Evolutionary conservation across 2,797 vertebrate genomes (phyloP), one percentile per base, ranked within the genome.

Genomic region (Phrynocephalus forsythii): DNA sequence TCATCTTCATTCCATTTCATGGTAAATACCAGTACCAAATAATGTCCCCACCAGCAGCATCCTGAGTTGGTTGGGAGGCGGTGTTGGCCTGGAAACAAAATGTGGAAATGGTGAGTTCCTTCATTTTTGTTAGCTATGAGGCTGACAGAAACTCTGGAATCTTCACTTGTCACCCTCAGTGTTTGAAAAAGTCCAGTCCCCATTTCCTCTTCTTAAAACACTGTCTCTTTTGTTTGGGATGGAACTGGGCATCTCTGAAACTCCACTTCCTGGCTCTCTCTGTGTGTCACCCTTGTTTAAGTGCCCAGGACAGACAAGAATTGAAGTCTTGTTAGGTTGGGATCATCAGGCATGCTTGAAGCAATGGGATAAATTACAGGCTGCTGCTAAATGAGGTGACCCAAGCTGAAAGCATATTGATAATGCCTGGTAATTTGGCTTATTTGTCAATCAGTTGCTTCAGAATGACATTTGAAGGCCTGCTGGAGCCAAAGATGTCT

Each of bases 341-440:
- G 88, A 81, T 68, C 44, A 87, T 91, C 75, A 56, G 0, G 0
- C 3, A 84, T 83, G 84, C 92, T 48, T 89, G 28, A 88, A 86
- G 86, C 75, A 68, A 3, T 26, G 38, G 84, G 86, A 82, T 85
- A 84, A 89, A 91, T 86, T 33, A 48, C 5, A 0, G 63, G 77
- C 85, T 80, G 73, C 22, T 91, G 68, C 81, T 79, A 52, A 93
- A 88, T 81, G 87, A 85, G 84, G 66, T 87, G 89, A 93, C 73
- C 30, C 68, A 30, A 88, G 82, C 88, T 92, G 79, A 33, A 85
- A 91, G 83, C 60, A 30, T 92, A 67, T 91, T 89, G 88, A 68
- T 91, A 87, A 44, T 85, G 83, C 91, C 92, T 86, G 90, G 79
- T 91, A 22, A 33, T 85, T 90, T 88, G 88, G n/a, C 83, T 94